Conservation (phyloP, 2,797 vertebrate species). For the Labroides dimidiatus region DNA sequence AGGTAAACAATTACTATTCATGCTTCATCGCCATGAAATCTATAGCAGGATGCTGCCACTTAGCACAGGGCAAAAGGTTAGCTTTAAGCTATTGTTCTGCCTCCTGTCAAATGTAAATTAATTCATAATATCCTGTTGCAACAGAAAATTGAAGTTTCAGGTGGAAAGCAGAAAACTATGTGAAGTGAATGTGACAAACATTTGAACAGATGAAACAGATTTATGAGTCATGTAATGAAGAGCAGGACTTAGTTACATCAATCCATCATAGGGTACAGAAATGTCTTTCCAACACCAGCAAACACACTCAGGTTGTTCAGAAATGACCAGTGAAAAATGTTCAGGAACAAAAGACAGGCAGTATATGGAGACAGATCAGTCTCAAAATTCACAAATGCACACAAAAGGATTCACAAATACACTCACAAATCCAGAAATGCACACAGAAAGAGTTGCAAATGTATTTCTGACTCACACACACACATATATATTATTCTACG, state of each 20-base stretch:
- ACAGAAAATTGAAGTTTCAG: conserved; percentile 26
- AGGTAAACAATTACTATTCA: conserved; percentile 84
- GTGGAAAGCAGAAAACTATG: background rate
- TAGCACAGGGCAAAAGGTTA: conserved; percentile 78
- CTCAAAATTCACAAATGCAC: too few relatives aligned
- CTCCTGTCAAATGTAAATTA: conserved; percentile 72
- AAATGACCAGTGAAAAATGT: too few relatives aligned
- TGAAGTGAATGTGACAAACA: conserved; percentile 8
- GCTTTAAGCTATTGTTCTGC: conserved; percentile 68
- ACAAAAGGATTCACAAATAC: too few relatives aligned
- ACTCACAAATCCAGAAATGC: too few relatives aligned
- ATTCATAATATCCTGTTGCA: conserved; percentile 39
- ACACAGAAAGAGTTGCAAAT: too few relatives aligned
- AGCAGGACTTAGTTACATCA: conserved; percentile 12
- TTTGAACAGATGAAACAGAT: conserved; percentile 9
- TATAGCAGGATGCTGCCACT: conserved; percentile 82
- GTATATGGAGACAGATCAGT: too few relatives aligned
- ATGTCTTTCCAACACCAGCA: too few relatives aligned
- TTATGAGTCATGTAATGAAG: conserved; percentile 19
- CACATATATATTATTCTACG: too few relatives aligned
- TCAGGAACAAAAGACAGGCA: too few relatives aligned
- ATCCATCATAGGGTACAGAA: background rate
- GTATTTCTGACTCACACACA: too few relatives aligned
- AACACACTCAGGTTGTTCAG: too few relatives aligned
- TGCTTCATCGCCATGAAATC: conserved; percentile 74